A percentile compares a stretch with the other conserved stretches of the same genome.
These are phyloP conservation scores for Axis porcinus DNA, from an alignment of 2,113 vertebrate species.

Conservation along the genomic window DNA sequence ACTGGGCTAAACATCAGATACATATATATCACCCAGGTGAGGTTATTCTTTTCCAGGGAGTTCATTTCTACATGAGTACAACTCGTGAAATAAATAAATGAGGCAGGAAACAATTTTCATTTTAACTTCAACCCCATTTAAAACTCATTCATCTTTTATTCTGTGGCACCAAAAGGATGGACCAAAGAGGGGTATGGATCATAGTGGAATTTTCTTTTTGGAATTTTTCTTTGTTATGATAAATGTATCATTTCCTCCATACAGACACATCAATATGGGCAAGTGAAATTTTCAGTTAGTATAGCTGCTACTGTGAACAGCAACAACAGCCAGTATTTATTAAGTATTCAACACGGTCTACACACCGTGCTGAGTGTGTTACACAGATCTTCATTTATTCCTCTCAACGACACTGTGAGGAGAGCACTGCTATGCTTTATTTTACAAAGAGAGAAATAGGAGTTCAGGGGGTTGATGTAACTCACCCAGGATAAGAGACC, in stretches of 20 bases:
- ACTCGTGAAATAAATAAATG: not conserved
- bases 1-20: not conserved
- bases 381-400: not conserved
- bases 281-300: not conserved
- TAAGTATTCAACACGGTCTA: not conserved
- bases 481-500: not conserved
- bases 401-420: not conserved
- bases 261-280: not conserved
- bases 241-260: not conserved
- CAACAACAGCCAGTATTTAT: not conserved
- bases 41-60: not conserved
- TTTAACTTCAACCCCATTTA: not conserved
- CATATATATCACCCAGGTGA: not conserved
- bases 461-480: not conserved
- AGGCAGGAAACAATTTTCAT: not conserved
- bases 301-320: not conserved
- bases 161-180: not conserved
- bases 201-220: not conserved
- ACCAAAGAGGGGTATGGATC: not conserved
- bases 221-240: not conserved
- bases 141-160: not conserved
- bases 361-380: rapidly evolving
- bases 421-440: not conserved
- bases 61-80: not conserved
- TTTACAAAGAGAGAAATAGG: not conserved